Conservation (phyloP, 2,113 vertebrate genomes). For the Percopsis transmontana region DNA sequence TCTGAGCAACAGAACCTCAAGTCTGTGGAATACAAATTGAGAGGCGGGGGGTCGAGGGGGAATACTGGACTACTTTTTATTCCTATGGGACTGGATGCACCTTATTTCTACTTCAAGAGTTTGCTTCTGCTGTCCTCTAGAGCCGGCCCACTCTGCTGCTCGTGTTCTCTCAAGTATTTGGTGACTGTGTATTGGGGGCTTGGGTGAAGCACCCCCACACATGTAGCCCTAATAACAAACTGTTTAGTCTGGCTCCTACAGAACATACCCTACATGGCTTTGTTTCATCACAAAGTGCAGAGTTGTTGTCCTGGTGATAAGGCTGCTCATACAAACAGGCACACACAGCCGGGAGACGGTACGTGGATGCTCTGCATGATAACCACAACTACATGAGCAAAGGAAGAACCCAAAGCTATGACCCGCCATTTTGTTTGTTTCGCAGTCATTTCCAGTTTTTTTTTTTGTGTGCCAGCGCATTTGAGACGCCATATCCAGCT, state of each 20-base stretch:
- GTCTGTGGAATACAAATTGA: slow-evolving; percentile 46
- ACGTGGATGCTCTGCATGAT: background rate
- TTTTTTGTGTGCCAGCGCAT: background rate
- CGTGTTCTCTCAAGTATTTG: slow-evolving; percentile 46
- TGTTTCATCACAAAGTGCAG: no score
- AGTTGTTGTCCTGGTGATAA: slow-evolving; percentile 23
- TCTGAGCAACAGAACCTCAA: slow-evolving; percentile 27
- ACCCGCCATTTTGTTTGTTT: background rate
- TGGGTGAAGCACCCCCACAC: no score
- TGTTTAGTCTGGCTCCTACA: background rate
- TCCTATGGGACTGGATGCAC: slow-evolving; percentile 37
- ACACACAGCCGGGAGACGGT: background rate
- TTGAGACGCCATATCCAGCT: background rate
- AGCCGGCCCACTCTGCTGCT: slow-evolving; percentile 19
- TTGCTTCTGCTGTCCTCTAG: slow-evolving; percentile 15
- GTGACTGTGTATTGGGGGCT: slow-evolving; percentile 13
- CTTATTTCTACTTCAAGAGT: slow-evolving; percentile 49
- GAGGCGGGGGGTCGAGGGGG: slow-evolving; percentile 17
- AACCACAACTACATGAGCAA: background rate
- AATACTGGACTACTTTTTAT: slow-evolving; percentile 20
- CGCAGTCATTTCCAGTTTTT: background rate
- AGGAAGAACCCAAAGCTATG: background rate
- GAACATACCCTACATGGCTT: background rate
- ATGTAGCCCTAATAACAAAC: background rate
- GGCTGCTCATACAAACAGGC: background rate